Evolutionary conservation across 2,113 vertebrate genomes (phyloP).

Genomic region (Lagenorhynchus albirostris): DNA sequence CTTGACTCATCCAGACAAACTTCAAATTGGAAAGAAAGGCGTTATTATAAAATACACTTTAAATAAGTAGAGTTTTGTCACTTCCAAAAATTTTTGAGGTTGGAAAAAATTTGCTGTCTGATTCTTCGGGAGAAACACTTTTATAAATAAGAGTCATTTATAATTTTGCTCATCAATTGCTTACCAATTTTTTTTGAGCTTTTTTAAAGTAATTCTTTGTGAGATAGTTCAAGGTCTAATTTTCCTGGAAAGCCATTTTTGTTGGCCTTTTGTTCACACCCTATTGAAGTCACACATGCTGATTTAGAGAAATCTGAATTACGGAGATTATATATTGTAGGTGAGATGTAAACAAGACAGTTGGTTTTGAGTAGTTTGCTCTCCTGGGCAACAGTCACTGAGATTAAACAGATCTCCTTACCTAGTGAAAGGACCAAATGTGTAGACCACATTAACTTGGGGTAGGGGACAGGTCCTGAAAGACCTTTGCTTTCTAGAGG

Average conservation of each 20-base stretch:
- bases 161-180: background rate
- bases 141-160: background rate
- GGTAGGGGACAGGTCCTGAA: background rate
- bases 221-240: background rate
- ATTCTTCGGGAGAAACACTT: background rate
- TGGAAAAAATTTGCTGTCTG: background rate
- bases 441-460: background rate
- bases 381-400: background rate
- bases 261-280: background rate
- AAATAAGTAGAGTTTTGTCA: background rate
- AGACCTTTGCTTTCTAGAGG: background rate
- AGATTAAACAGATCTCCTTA: background rate
- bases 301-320: background rate
- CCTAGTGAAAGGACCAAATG: background rate
- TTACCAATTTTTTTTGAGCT: background rate
- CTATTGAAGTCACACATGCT: background rate
- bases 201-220: background rate
- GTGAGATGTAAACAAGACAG: background rate
- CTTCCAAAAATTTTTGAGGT: background rate
- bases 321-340: background rate
- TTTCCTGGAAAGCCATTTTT: background rate
- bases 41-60: background rate
- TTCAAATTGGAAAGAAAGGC: background rate
- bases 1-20: background rate
- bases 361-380: background rate